A percentile compares a stretch with the other conserved stretches of the same genome.
Conservation (phyloP, 2,113 vertebrate species). For the Canis aureus region DNA sequence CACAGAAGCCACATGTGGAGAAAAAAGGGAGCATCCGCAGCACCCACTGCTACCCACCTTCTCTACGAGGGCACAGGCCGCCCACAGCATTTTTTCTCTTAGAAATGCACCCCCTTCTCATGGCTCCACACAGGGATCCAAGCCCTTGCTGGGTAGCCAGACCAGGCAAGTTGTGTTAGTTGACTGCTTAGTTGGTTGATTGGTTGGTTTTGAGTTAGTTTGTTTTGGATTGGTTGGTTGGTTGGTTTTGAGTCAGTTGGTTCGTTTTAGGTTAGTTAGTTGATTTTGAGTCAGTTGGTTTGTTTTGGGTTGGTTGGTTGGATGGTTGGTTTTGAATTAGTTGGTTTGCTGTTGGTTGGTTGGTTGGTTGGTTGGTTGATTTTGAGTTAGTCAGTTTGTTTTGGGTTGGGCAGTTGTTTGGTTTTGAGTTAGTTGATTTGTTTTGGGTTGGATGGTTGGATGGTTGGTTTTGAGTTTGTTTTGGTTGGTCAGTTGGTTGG, state of each 20-base stretch:
- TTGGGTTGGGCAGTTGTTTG: too few species aligned
- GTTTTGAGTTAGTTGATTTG: not conserved
- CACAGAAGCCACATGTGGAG: not conserved
- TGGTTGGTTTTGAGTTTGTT: too few species aligned
- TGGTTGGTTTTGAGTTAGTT: not conserved
- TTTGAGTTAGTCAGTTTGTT: too few species aligned
- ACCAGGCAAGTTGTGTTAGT: not conserved
- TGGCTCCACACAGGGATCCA: rapidly evolving
- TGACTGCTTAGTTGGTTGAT: too few species aligned
- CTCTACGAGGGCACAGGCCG: rapidly evolving
- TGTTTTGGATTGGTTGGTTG: too few species aligned
- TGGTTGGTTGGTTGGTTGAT: not conserved
- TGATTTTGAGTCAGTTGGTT: not conserved
- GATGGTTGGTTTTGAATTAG: not conserved
- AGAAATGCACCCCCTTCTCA: rapidly evolving
- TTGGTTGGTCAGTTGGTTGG: not conserved
- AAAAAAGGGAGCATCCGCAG: rapidly evolving
- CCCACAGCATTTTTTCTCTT: rapidly evolving
- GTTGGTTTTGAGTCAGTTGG: not conserved
- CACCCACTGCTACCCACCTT: rapidly evolving
- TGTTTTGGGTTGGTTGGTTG: not conserved
- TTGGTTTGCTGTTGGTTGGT: too few species aligned
- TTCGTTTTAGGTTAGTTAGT: not conserved
- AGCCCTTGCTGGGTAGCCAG: not conserved
- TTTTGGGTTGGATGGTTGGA: not conserved